Base-by-base conservation (phyloP, 2,888 invertebrate genomes). In the Apamea crenata region DNA sequence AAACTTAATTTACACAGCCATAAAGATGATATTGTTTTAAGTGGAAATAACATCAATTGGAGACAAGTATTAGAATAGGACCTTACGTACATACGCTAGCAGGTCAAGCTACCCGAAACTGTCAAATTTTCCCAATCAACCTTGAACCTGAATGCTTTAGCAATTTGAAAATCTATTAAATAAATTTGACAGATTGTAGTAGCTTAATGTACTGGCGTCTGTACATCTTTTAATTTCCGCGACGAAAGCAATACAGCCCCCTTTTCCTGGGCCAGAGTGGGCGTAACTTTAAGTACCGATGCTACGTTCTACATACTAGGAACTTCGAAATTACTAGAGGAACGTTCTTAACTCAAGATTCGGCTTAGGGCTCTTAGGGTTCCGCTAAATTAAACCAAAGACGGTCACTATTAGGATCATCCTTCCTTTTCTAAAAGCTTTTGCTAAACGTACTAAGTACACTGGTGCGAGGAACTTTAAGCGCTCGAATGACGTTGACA, bases 371-470 rank as follows among this genome's bases (percentile, higher is more conserved):
- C 53, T 53, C 25, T 63, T 53, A 44, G 32, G 8, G 68, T 77
- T 50, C 16, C 25, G 36, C 29, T 61, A 40, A 77, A 77, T 63
- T 78, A 68, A 61, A 70, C 32, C 16, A 36, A 70, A 70, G 25
- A 10, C 4, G 5, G 16, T 36, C 25, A 70, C 70, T 25, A 25
- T 32, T 25, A 36, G 36, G 50, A 53, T 50, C 25, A 77, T 63
- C n/a, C 36, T 21, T 61, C 63, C 61, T 10, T 32, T 59, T 59
- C 25, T 36, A 18, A 73, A 72, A 73, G 76, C 21, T 63, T 63
- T n/a, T 63, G 18, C 21, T 32, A 16, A 25, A 32, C 5, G 25
- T 70, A 70, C 50, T 69, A 29, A 47, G n/a, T 40, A 44, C n/a
- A 29, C 10, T 25, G 1, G 2, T 12, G 21, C 18, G 10, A 44